Evolutionary conservation across 2,113 vertebrate genomes (phyloP).

Genomic region (Chloroceryle aenea): DNA sequence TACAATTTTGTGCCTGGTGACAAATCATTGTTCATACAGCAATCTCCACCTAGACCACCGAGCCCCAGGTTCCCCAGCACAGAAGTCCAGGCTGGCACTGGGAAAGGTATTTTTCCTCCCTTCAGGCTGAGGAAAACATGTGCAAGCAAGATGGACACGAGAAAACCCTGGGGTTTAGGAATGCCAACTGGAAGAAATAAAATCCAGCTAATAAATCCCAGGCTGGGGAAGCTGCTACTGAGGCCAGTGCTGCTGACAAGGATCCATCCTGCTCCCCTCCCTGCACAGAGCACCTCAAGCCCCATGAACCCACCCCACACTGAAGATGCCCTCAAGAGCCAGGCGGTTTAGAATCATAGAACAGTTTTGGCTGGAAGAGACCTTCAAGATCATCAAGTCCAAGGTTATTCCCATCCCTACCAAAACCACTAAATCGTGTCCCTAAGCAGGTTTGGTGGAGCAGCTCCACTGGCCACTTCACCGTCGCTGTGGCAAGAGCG

Average conservation of each 20-base stretch:
- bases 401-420: too few species aligned
- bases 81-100: neutral
- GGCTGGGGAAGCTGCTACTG: neutral
- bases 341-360: neutral
- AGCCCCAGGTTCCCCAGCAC: neutral
- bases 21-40: accelerated
- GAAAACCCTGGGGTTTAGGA: neutral
- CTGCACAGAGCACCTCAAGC: accelerated
- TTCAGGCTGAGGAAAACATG: neutral
- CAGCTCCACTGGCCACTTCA: neutral
- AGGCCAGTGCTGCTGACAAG: neutral
- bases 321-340: neutral
- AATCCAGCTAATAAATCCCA: neutral
- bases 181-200: constrained; percentile 15
- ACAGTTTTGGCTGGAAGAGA: too few species aligned
- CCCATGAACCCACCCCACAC: accelerated
- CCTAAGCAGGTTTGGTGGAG: too few species aligned
- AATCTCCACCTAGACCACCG: accelerated
- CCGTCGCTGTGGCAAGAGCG: accelerated
- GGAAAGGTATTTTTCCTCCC: neutral
- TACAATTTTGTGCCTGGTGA: neutral
- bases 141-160: neutral
- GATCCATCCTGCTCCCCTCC: neutral
- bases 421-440: too few species aligned
- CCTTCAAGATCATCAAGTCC: too few species aligned